Evolutionary conservation across 2,888 invertebrate genomes (phyloP).

Genomic region (Dicyrtoma fusca): DNA sequence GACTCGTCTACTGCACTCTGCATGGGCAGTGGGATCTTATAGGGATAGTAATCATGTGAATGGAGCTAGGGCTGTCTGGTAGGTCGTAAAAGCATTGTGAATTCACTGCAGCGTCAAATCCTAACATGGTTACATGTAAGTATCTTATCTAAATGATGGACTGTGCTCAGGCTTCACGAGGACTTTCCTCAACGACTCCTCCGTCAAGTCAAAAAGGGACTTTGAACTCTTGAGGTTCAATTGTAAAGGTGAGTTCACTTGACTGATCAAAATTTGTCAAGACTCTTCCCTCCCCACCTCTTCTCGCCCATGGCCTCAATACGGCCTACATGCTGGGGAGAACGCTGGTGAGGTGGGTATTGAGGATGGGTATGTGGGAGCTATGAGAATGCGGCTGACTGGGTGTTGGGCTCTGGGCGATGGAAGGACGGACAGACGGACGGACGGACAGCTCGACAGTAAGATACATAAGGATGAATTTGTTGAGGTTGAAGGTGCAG

Average conservation of each 20-base stretch:
- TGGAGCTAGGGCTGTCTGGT: no score
- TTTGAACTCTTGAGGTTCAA: slow-evolving; percentile 22
- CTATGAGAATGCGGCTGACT: no score
- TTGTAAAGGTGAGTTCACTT: slow-evolving; percentile 24
- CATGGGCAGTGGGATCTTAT: no score
- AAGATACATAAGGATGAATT: slow-evolving; percentile 6
- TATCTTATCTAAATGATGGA: slow-evolving; percentile 13
- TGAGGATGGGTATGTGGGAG: background rate
- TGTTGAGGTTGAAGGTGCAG: slow-evolving; percentile 28
- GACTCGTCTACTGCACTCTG: no score
- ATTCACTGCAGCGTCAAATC: no score
- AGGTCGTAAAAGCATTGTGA: no score
- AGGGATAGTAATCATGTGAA: no score
- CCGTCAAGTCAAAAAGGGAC: slow-evolving; percentile 9
- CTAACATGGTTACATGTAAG: background rate
- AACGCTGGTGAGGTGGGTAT: background rate
- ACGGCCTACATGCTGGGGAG: background rate
- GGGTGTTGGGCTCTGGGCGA: background rate
- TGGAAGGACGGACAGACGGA: background rate
- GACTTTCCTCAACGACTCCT: slow-evolving; percentile 7
- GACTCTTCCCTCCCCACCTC: background rate
- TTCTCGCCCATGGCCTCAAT: background rate
- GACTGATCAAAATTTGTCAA: slow-evolving; percentile 30
- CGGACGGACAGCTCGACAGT: background rate
- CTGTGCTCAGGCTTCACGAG: background rate